A percentile compares a stretch with the other conserved stretches of the same genome.
These are phyloP conservation scores for Grantiella picta DNA, from an alignment of 2,113 vertebrate species.

Conservation along the genomic window DNA sequence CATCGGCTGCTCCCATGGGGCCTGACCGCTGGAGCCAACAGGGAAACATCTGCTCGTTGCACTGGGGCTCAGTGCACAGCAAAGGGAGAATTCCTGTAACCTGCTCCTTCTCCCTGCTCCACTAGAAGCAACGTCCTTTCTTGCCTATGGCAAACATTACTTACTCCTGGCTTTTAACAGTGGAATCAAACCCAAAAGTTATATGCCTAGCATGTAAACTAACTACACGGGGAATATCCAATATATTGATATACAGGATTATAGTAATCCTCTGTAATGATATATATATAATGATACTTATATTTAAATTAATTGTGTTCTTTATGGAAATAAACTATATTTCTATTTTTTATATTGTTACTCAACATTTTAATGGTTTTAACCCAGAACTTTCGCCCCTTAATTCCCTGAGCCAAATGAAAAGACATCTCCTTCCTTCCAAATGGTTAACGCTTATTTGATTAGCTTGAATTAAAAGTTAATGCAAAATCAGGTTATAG, in stretches of 20 bases:
- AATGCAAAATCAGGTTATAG: neutral
- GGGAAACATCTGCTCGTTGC: neutral
- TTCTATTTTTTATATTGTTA: neutral
- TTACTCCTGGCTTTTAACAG: neutral
- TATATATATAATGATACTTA: neutral
- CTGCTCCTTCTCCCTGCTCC: neutral
- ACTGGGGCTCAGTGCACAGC: neutral
- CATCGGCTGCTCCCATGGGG: neutral
- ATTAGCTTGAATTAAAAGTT: neutral
- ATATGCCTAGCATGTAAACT: neutral
- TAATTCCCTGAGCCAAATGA: neutral
- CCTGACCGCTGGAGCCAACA: neutral
- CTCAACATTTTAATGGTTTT: neutral
- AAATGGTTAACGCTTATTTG: neutral
- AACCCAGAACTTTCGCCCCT: neutral
- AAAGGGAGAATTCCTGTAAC: neutral
- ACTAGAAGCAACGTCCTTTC: neutral
- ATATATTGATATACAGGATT: neutral
- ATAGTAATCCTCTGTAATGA: neutral
- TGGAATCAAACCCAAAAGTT: neutral
- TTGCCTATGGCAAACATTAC: neutral
- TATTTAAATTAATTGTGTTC: neutral
- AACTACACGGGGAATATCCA: neutral
- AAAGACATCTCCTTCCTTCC: neutral
- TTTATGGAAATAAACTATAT: neutral